Evolutionary conservation across 2,113 vertebrate species (phyloP), one percentile per base, ranked within the genome.

Genomic region (Trichechus manatus): DNA sequence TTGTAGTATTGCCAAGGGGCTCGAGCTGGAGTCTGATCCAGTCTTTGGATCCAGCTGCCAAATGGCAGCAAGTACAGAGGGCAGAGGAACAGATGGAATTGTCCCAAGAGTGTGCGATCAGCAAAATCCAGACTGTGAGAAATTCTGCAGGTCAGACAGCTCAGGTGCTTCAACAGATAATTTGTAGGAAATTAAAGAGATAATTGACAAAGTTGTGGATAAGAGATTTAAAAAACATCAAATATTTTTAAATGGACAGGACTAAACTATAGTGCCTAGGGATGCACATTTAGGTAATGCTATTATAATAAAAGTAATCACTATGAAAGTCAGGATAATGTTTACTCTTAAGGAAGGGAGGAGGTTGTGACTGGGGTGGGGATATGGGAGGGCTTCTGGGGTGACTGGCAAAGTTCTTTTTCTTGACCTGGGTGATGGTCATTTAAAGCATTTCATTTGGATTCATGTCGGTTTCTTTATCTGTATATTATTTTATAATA

Each of bases 401-500:
- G 53, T 15, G 13, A 75, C n/a, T 64, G 25, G 3, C 19, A n/a
- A 14, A 77, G 33, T 84, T 89, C 47, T 83, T 86, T 87, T 44
- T 78, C n/a, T 80, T 89, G 15, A 64, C 53, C 39, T 85, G 19
- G 8, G 42, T 79, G 3, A 68, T 90, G 13, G 59, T 80, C 15
- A 42, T 4, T 56, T 89, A 80, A 92, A 20, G 44, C 11, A 23
- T 96, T 84, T 92, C 39, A 39, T 39, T 39, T 39, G 39, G 31
- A 70, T 36, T 78, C 27, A 31, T 42, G 11, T 92, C 29, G 20
- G 77, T 88, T 89, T 90, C 53, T 66, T 23, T 72, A 25, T 94
- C 25, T 85, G 10, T 47, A 59, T 77, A 47, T 74, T 87, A 72
- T 63, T 95, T 27, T 78, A 68, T 68, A 93, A 95, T 82, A 36